A percentile compares a stretch with the other conserved stretches of the same genome.
Conservation (phyloP, 2,113 vertebrate genomes). For the Silurus asotus region DNA sequence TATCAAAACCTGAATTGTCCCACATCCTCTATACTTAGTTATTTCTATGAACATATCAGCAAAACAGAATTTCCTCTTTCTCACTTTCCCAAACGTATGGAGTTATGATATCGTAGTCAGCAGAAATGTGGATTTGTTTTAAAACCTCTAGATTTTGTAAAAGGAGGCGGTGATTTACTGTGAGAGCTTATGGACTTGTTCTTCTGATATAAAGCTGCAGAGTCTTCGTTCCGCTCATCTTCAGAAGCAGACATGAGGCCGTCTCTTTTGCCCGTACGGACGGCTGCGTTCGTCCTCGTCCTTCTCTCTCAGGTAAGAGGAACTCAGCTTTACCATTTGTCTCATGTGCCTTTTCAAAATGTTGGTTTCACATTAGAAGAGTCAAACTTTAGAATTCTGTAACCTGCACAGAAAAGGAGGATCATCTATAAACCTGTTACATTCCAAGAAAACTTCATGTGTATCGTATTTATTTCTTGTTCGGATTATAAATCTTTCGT, state of each 20-base stretch:
- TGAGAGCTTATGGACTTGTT: not conserved
- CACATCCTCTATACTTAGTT: not conserved
- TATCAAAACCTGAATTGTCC: not conserved
- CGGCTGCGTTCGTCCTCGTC: constrained; percentile 50
- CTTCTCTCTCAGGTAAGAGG: constrained; percentile 62
- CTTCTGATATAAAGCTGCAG: not conserved
- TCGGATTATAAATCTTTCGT: not conserved
- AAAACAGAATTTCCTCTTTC: not conserved
- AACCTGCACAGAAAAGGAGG: not conserved
- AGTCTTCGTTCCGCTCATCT: not conserved
- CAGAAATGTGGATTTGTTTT: not conserved
- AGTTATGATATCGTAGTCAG: not conserved
- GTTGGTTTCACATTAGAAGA: no score
- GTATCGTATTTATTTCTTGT: not conserved
- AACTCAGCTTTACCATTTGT: not conserved
- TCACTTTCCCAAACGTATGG: not conserved
- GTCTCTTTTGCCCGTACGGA: not conserved
- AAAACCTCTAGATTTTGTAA: not conserved
- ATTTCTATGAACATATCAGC: not conserved
- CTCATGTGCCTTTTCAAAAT: no score
- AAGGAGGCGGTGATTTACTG: not conserved
- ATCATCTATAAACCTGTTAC: not conserved
- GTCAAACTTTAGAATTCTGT: no score
- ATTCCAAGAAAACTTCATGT: no score
- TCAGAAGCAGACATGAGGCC: constrained; percentile 24